Evolutionary conservation across 2,113 vertebrate genomes (phyloP), one percentile per base, ranked within the genome.

Genomic region (Blennius ocellaris): DNA sequence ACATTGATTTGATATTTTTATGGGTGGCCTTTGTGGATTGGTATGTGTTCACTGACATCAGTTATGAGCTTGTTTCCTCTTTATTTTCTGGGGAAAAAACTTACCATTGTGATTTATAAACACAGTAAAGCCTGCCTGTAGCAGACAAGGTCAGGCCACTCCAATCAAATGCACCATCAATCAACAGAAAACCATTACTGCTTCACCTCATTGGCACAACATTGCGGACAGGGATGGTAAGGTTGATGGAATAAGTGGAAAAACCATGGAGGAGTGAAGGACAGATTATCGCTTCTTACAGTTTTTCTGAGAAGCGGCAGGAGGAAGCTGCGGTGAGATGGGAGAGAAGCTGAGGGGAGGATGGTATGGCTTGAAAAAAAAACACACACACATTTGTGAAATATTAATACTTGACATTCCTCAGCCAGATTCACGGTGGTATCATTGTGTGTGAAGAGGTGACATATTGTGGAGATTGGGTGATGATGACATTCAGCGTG

Each of bases 391-490:
- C 40, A 62, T 53, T 48, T 40, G 43, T 90, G 64, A 87, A 92
- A 89, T 88, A 90, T 91, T 85, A 84, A 89, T 84, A 83, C 21
- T 48, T 89, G 85, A 89, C 78, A 85, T 88, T 90, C 80, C 65
- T 78, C 58, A 54, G 53, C 59, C 37, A 62, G 77, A 85, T 84
- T 84, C 54, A 72, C 30, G 3, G 30, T 83, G 84, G 79, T 81
- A 80, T 84, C 66, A 63, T 40, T 74, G 47, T 78, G 59, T 77
- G 77, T 85, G 81, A 77, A 73, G 49, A 69, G 76, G 69, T 83
- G 91, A 83, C 80, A 89, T 63, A 63, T 81, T 78, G 52, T 49
- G 45, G 71, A 84, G 73, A 74, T 50, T 75, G 59, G 79, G 16
- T 60, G 76, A 80, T 70, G 88, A 80, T 87, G 81, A 84, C 86